These are phyloP conservation scores for Drosophila tani DNA, from an alignment of 1,140 invertebrate genomes.

Conservation along the genomic window DNA sequence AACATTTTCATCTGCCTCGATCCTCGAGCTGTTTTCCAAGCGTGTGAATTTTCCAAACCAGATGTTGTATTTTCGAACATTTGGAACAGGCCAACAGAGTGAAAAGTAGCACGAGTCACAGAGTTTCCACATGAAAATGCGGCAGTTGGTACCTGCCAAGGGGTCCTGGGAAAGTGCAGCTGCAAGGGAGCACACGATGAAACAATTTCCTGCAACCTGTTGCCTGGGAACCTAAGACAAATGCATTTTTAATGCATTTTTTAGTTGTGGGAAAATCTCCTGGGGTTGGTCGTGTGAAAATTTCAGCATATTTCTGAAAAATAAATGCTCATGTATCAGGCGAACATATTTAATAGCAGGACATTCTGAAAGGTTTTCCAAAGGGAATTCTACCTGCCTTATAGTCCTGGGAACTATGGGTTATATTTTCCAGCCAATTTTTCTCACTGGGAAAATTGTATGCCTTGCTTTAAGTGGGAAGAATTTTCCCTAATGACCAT, in stretches of 20 bases:
- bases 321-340: conserved; percentile 14
- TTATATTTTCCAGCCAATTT: background rate
- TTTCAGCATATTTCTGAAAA: conserved; percentile 1
- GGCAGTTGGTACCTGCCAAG: conserved; percentile 20
- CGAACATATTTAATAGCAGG: conserved; percentile 5
- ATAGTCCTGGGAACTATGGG: conserved; percentile 26
- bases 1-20: conserved; percentile 27
- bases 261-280: conserved; percentile 29
- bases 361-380: background rate
- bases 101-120: background rate
- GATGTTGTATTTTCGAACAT: conserved; percentile 10
- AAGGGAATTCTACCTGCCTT: conserved; percentile 10
- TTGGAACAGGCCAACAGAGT: conserved; percentile 21
- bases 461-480: conserved; percentile 2
- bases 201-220: conserved; percentile 33
- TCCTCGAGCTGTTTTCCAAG: conserved; percentile 5
- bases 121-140: background rate
- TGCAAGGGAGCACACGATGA: conserved; percentile 27
- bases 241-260: conserved; percentile 10
- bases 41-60: conserved; percentile 39
- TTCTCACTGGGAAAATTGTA: too few relatives aligned
- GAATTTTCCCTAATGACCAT: background rate
- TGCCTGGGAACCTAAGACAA: conserved; percentile 16
- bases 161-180: conserved; percentile 28
- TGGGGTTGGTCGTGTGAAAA: conserved; percentile 37